A percentile compares a stretch with the other conserved stretches of the same genome.
phyloP scores from a whole-genome alignment of 2,113 vertebrate species.

The Zingel zingel region DNA sequence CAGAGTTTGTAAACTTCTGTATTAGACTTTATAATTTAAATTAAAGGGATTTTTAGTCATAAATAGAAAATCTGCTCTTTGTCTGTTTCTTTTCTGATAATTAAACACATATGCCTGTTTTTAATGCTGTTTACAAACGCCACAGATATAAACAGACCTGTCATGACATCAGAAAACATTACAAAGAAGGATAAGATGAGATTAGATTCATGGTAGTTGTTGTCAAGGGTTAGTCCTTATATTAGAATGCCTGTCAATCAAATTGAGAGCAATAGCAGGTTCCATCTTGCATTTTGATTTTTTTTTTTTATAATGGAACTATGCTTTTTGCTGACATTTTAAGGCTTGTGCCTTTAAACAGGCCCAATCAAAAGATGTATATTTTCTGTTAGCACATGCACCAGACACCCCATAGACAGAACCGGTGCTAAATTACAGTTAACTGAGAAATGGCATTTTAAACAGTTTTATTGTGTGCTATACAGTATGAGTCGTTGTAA shows the following conservation, averaged over 20 bases:
- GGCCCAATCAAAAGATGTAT: background rate
- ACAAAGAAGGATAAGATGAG: slow-evolving; percentile 2
- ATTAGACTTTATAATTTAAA: background rate
- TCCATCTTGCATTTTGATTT: background rate
- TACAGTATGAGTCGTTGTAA: background rate
- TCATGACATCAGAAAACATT: background rate
- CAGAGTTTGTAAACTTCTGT: background rate
- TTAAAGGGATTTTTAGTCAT: background rate
- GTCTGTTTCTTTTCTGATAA: background rate
- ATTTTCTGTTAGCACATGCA: slow-evolving; percentile 6
- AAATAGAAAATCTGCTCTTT: background rate
- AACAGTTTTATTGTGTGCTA: background rate
- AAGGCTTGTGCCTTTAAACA: background rate
- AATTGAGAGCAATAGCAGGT: background rate
- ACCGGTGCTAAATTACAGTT: background rate
- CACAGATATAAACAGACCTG: background rate
- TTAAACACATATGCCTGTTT: background rate
- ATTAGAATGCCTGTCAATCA: slow-evolving; percentile 17
- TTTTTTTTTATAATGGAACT: background rate
- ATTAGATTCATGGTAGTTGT: background rate
- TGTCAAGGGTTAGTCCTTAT: background rate
- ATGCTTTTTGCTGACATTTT: background rate
- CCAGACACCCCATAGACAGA: background rate
- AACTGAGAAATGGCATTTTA: background rate
- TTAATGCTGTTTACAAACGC: slow-evolving; percentile 2